Evolutionary conservation across 2,113 vertebrate genomes (phyloP).

Genomic region (Condylura cristata): DNA sequence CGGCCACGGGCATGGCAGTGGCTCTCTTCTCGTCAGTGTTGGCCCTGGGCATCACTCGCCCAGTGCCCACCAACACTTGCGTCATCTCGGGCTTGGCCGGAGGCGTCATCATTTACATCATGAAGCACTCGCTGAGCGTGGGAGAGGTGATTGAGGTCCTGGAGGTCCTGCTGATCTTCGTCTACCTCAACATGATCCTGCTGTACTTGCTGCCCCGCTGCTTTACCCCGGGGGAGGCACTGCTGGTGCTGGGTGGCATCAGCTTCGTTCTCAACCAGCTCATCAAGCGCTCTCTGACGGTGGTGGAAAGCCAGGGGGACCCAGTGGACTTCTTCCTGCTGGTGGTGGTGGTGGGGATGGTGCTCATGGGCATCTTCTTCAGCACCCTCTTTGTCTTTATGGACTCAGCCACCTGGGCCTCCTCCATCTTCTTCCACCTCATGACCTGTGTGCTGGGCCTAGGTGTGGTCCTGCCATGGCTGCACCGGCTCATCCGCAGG

Average conservation of each 20-base stretch:
- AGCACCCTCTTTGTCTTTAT: conserved; percentile 95
- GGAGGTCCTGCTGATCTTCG: conserved; percentile 97
- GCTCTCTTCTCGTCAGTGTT: conserved; percentile 95
- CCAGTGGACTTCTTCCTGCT: conserved; percentile 95
- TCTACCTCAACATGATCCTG: conserved; percentile 97
- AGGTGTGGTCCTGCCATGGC: conserved; percentile 96
- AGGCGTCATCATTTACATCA: conserved; percentile 92
- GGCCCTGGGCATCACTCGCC: conserved; percentile 94
- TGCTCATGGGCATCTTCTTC: conserved; percentile 94
- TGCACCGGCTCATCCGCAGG: conserved; percentile 92
- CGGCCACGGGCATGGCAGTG: conserved; percentile 95
- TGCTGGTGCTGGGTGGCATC: conserved; percentile 92
- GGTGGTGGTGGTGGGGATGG: conserved; percentile 91
- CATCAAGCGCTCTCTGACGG: conserved; percentile 95
- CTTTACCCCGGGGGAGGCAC: conserved; percentile 95
- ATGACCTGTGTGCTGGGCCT: conserved; percentile 94
- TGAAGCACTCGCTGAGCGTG: conserved; percentile 94
- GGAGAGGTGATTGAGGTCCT: conserved; percentile 98
- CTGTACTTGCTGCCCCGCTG: conserved; percentile 95
- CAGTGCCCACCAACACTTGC: conserved; percentile 95
- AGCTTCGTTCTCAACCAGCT: conserved; percentile 98
- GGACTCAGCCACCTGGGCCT: conserved; percentile 97
- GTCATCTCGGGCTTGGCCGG: conserved; percentile 91
- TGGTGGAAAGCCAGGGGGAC: conserved; percentile 89
- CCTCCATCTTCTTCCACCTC: conserved; percentile 96